Percentiles rank a stretch among this genome's conserved stretches.
These are phyloP conservation scores for Andricus curvator DNA, from an alignment of 2,888 invertebrate species.

Conservation along the genomic window DNA sequence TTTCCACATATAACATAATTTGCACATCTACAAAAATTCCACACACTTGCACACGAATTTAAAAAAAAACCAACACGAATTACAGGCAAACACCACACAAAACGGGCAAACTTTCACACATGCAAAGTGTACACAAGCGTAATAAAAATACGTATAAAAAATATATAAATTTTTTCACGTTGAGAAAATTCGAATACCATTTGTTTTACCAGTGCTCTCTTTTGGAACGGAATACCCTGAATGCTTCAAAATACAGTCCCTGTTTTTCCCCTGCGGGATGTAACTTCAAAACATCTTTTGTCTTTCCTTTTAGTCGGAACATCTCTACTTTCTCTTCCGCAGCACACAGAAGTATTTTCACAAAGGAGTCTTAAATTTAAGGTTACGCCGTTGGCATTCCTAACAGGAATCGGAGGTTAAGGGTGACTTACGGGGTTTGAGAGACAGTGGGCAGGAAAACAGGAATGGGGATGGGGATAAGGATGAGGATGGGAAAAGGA, in stretches of 20 bases:
- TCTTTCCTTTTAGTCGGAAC: conserved; percentile 14
- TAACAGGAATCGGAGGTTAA: conserved; percentile 7
- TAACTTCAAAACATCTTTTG: conserved; percentile 16
- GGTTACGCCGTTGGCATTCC: conserved; percentile 7
- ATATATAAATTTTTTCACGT: neutral
- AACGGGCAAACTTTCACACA: too few relatives aligned
- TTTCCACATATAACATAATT: too few relatives aligned
- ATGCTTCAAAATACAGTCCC: neutral
- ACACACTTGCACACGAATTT: too few relatives aligned
- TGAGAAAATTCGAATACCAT: too few relatives aligned
- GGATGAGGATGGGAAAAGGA: conserved; percentile 40
- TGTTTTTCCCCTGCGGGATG: neutral
- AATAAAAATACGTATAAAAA: neutral
- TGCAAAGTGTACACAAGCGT: too few relatives aligned
- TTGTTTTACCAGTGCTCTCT: neutral
- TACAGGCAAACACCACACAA: too few relatives aligned
- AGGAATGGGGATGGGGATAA: neutral
- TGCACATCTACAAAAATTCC: too few relatives aligned
- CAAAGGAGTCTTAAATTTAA: conserved; percentile 4
- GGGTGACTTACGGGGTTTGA: neutral
- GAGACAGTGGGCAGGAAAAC: neutral
- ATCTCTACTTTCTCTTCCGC: conserved; percentile 7
- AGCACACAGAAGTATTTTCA: neutral
- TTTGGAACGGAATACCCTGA: neutral
- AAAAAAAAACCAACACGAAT: too few relatives aligned